Evolutionary conservation across 2,888 invertebrate genomes (phyloP).

Genomic region (Mongoloraphidia duomilia): DNA sequence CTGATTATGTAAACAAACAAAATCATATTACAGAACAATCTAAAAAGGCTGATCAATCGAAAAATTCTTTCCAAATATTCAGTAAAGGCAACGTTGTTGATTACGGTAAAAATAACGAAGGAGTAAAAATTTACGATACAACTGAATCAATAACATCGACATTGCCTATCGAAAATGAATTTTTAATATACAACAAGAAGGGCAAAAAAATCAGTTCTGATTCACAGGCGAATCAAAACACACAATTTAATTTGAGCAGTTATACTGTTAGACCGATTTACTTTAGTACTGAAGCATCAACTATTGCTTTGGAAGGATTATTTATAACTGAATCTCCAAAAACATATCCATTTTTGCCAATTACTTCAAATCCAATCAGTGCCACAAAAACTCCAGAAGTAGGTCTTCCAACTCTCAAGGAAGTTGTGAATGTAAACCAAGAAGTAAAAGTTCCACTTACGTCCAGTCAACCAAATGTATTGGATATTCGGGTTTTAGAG

Average conservation of each 20-base stretch:
- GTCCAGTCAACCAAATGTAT: constrained; percentile 6
- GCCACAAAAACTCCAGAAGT: constrained; percentile 30
- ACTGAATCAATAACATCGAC: not conserved
- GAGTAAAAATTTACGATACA: too few species aligned
- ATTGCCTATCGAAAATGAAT: not conserved
- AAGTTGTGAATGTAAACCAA: constrained; percentile 22
- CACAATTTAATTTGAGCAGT: constrained; percentile 25
- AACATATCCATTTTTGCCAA: constrained; percentile 3
- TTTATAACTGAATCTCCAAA: constrained; percentile 40
- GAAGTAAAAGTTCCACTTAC: constrained; percentile 26
- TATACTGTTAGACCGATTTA: constrained; percentile 24
- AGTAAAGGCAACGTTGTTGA: too few species aligned
- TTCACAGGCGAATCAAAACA: constrained; percentile 27
- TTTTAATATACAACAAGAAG: constrained; percentile 13
- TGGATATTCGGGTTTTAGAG: not conserved
- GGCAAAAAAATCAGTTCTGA: constrained; percentile 25
- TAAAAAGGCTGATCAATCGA: too few species aligned
- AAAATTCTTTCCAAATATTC: too few species aligned
- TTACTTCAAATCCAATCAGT: constrained; percentile 8
- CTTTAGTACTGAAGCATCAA: constrained; percentile 40
- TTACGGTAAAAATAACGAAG: too few species aligned
- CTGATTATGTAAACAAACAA: too few species aligned
- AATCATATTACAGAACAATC: too few species aligned
- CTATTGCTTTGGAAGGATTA: constrained; percentile 50
- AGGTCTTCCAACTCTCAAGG: constrained; percentile 31